Evolutionary conservation across 2,888 invertebrate species (phyloP), one percentile per base, ranked within the genome.

Genomic region (Caenorhabditis angaria): DNA sequence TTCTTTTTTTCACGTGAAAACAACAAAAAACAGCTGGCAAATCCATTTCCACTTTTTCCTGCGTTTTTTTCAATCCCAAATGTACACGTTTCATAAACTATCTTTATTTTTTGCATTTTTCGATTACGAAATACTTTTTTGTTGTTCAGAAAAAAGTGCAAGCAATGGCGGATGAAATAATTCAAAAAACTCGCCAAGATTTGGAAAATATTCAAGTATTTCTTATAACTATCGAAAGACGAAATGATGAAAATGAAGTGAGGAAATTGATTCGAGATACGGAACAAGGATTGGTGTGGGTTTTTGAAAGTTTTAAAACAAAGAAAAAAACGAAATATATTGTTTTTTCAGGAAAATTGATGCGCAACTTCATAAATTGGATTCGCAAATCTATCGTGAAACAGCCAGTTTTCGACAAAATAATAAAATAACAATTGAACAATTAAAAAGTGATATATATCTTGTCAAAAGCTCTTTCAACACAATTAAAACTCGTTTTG

Each of bases 201-300:
- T 32, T 70, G 2, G 65, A 55, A 2, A 55, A 70, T 51, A 62
- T 61, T 47, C 70, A 70, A 25, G 58, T 70, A 2, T 61, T 65
- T 20, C 35, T 70, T 2, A 54, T 70, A 10, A 65, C 70, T 0
- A 65, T 70, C 14, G 70, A 70, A 35, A 61, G 70, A 50, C 55
- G 58, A 59, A 29, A 53, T n/a, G 64, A 62, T 22, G 22, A 61
- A 32, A 48, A 24, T 0, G 70, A 70, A 70, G 20, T 48, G 6
- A 48, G 53, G 28, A 22, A 61, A 24, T 55, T 70, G 32, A 58
- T 70, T 47, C 54, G 59, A 24, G 65, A 70, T 55, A 65, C 58
- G 0, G 61, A 70, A n/a, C 24, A 29, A 20, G 53, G 22, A 24
- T 41, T 70, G 8, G 41, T 61, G 70, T 70, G 12, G 54, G 61